Evolutionary conservation across 2,797 vertebrate genomes (phyloP), one percentile per base, ranked within the genome.

Genomic region (Neostethus bicornis): DNA sequence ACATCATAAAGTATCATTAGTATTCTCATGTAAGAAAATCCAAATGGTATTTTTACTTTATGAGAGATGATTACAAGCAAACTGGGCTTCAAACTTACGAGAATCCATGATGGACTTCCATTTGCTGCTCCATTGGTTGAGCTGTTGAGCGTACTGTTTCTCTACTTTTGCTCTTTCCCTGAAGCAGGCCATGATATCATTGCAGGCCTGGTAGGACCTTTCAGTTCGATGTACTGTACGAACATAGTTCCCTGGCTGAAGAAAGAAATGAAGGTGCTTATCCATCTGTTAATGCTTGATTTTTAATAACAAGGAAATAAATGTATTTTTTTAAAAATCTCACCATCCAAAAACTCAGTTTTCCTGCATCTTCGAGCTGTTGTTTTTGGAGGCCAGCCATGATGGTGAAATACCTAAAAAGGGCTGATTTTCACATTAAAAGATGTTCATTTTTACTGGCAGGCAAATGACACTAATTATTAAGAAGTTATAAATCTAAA

Each of bases 121-220:
- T 67, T 90, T 92, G 80, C 63, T 86, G 81, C 89, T 91, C 92
- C 92, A 93, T 45, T 89, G 86, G 32, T 75, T 89, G 71, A 92
- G 88, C 78, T 92, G 92, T 75, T 90, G 84, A 14, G 91, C 89
- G 9, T 95, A 95, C 52, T 85, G 90, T n/a, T 87, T 89, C 62
- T 95, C 94, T n/a, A 95, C 91, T 31, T 83, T 91, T 5, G 94
- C 93, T 45, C 94, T 83, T 79, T 95, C 93, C 61, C 81, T 85
- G 75, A 95, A 92, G 75, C 94, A 95, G 19, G 89, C 70, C 60
- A 93, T 70, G 2, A 95, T 85, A 65, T 93, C 92, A 8, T 93
- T 92, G 70, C 92, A 94, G 13, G 91, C 90, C 67, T 90, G 90
- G 77, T 86, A 90, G n/a, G 89, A 91, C 55, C 90, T 90, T 0